A percentile compares a stretch with the other conserved stretches of the same genome.
Evolutionary conservation across 2,797 vertebrate species (phyloP).

Genomic region (Xerus rutilus): DNA sequence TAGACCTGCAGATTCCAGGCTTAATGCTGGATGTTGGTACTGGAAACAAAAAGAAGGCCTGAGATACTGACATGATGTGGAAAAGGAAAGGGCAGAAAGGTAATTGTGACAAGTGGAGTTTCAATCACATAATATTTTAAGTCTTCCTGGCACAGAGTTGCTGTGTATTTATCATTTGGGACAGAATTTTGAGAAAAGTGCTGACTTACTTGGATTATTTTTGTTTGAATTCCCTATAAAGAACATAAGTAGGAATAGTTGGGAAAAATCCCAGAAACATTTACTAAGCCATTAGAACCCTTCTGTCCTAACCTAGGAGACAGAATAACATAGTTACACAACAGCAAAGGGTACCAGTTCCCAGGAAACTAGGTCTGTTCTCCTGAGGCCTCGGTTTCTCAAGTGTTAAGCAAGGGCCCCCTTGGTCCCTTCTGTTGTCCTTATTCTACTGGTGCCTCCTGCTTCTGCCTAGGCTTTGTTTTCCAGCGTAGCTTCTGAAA

Average conservation of each 20-base stretch:
- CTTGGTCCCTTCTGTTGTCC: not conserved
- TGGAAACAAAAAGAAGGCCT: not conserved
- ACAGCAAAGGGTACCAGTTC: not conserved
- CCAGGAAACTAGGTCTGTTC: not conserved
- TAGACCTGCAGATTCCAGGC: not conserved
- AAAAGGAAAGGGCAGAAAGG: not conserved
- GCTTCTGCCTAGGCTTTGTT: conserved; percentile 50
- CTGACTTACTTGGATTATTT: not conserved
- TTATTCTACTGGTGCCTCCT: not conserved
- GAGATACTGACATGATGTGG: not conserved
- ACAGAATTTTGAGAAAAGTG: not conserved
- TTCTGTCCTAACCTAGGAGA: not conserved
- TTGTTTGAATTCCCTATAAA: not conserved
- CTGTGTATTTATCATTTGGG: not conserved
- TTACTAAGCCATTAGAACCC: not conserved
- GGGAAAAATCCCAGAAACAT: conserved; percentile 13
- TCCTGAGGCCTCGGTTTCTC: not conserved
- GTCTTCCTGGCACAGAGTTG: not conserved
- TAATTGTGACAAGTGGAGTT: not conserved
- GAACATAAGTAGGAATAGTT: conserved; percentile 4
- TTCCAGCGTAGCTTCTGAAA: conserved; percentile 64
- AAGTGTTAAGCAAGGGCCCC: not conserved
- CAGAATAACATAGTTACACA: not conserved
- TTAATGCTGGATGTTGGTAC: not conserved
- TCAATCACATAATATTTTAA: too few species aligned